Evolutionary conservation across 2,888 invertebrate species (phyloP), one percentile per base, ranked within the genome.

Genomic region (Leucania comma): DNA sequence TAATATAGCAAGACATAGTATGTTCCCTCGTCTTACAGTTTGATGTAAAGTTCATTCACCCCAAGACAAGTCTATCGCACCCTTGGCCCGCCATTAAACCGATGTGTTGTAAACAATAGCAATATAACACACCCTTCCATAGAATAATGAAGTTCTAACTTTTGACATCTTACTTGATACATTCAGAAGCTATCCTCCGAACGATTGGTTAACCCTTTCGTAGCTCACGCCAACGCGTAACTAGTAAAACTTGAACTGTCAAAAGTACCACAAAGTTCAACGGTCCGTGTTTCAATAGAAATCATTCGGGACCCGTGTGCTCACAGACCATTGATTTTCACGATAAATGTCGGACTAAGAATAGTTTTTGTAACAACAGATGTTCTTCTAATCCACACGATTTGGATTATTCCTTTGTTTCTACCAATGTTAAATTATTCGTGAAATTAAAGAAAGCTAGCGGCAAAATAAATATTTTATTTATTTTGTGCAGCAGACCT

Each of bases 261-360:
- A 72, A 68, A 86, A 80, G 61, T 73, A 75, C 3, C 73, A 59
- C 63, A 58, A 69, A 76, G 86, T 84, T 84, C 68, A 84, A 75
- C 72, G 77, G 12, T 32, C 73, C 68, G 62, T 75, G 58, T 59
- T 53, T 38, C 69, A 62, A 84, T 84, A 72, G 68, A 73, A 86
- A 73, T 81, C 72, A 69, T 69, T 69, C 60, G 68, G 63, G 62
- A 48, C 63, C 51, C 60, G 42, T 46, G 60, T 58, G 48, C 75
- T 82, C 73, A 75, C 83, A 70, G 78, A 59, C 71, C 85, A 84
- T 86, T 84, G 84, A 82, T 71, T 82, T 81, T 86, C 80, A 86
- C 87, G 85, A 86, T 85, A 87, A 77, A 77, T 75, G 75, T 65
- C 78, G 58, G 60, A 66, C 32, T 54, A n/a, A 57, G 29, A 78